Percentiles rank a stretch among this genome's conserved stretches.
These are phyloP conservation scores for Rhinoraja longicauda DNA, from an alignment of 2,797 vertebrate species.

Conservation along the genomic window DNA sequence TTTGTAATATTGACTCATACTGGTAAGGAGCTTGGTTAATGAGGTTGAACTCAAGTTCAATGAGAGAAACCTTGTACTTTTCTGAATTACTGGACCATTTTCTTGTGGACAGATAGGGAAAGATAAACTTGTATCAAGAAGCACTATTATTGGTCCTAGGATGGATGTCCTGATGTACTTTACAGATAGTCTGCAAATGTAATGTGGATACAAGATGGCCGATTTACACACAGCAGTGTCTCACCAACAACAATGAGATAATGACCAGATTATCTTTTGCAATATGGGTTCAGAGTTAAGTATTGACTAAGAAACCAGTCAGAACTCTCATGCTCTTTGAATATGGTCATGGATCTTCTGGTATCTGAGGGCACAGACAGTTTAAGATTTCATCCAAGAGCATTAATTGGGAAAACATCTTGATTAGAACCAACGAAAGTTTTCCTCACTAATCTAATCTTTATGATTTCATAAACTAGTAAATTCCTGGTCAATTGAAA, in stretches of 20 bases:
- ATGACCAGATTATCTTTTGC: background rate
- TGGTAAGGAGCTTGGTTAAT: background rate
- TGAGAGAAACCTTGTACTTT: background rate
- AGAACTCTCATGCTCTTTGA: background rate
- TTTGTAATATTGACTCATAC: background rate
- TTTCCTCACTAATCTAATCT: background rate
- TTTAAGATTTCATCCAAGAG: background rate
- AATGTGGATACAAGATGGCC: background rate
- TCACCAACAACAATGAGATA: background rate
- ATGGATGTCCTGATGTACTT: background rate
- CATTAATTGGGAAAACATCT: background rate
- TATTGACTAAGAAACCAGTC: background rate
- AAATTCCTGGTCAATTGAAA: background rate
- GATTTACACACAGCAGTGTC: background rate
- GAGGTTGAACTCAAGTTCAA: no score
- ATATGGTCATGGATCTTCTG: background rate
- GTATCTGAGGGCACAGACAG: background rate
- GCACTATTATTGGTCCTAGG: background rate
- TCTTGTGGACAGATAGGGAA: background rate
- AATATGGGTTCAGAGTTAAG: background rate
- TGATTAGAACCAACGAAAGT: background rate
- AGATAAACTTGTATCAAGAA: background rate
- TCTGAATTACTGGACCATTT: background rate
- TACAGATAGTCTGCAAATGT: background rate
- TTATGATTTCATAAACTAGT: background rate